These are phyloP conservation scores for Heliangelus exortis DNA, from an alignment of 2,797 vertebrate genomes.

Conservation along the genomic window DNA sequence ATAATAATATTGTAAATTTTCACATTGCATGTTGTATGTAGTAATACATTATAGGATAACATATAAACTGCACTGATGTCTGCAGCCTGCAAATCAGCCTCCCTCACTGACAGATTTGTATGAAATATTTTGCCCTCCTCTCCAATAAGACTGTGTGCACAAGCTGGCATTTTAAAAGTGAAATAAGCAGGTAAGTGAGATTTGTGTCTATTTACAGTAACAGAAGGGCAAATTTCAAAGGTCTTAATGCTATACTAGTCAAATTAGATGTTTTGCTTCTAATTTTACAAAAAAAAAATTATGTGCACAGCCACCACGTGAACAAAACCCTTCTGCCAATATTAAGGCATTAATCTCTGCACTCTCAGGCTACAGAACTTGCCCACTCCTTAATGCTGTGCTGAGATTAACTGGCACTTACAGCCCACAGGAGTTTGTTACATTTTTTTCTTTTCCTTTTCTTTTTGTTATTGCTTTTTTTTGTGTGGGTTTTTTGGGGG, in stretches of 20 bases:
- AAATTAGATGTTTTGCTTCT: neutral
- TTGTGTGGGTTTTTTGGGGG: too few species aligned
- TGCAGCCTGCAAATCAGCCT: neutral
- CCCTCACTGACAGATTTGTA: neutral
- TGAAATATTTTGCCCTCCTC: neutral
- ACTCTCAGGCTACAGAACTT: neutral
- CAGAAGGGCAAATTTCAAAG: neutral
- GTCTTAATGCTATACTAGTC: neutral
- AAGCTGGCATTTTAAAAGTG: neutral
- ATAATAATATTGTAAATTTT: neutral
- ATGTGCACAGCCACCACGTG: neutral
- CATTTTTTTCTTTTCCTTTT: too few species aligned
- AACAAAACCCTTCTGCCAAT: neutral
- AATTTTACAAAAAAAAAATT: neutral
- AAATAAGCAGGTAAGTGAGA: neutral
- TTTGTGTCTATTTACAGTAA: neutral
- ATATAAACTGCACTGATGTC: neutral
- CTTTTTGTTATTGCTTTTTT: too few species aligned
- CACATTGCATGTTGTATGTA: neutral
- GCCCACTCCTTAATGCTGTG: neutral
- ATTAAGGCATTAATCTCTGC: neutral
- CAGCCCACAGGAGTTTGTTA: neutral
- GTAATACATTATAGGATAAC: neutral
- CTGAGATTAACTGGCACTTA: neutral
- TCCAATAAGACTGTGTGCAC: neutral